These are phyloP conservation scores for Pholis gunnellus DNA, from an alignment of 2,113 vertebrate species.

Conservation along the genomic window DNA sequence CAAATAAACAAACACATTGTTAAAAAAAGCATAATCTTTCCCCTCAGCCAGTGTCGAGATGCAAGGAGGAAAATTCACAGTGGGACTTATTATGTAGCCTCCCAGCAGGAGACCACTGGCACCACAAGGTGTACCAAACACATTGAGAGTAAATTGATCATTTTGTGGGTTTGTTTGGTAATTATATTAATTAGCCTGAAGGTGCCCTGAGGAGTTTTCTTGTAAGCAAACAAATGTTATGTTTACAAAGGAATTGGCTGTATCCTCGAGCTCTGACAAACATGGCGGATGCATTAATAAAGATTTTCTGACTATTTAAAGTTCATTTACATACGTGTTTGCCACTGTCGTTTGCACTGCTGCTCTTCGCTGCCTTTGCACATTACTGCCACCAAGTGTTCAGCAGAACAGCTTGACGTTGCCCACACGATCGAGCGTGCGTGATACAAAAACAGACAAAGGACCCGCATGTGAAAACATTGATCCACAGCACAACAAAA, in stretches of 20 bases:
- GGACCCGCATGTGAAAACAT: neutral
- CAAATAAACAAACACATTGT: conserved; percentile 17
- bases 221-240: conserved; percentile 7
- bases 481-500: neutral
- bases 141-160: neutral
- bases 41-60: conserved; percentile 16
- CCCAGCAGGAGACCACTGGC: conserved; percentile 34
- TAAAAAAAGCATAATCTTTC: conserved; percentile 12
- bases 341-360: neutral
- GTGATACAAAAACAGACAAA: neutral
- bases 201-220: neutral
- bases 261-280: neutral
- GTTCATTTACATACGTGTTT: neutral
- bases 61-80: conserved; percentile 40
- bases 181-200: neutral
- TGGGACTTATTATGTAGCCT: conserved; percentile 65
- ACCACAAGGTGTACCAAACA: conserved; percentile 21
- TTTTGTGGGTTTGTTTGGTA: conserved; percentile 7
- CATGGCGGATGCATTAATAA: neutral
- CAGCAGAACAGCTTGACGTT: neutral
- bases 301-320: neutral
- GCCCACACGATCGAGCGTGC: too few relatives aligned
- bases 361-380: neutral
- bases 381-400: neutral
- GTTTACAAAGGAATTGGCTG: neutral